Percentiles rank a stretch among this genome's conserved stretches.
These are phyloP conservation scores for Bombus waltoni DNA, from an alignment of 1,140 invertebrate species.

Conservation along the genomic window DNA sequence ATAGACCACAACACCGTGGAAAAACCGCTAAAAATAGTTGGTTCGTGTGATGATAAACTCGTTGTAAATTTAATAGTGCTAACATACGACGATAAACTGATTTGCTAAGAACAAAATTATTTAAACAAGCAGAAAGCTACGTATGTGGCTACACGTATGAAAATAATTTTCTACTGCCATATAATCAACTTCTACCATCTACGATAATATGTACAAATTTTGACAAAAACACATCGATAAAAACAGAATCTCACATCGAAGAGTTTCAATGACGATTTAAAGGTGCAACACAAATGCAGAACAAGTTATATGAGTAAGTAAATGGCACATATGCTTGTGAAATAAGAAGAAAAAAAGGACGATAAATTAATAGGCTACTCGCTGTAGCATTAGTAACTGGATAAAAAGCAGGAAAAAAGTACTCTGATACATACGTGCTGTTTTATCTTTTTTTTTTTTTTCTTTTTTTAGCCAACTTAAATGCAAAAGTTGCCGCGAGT, in stretches of 20 bases:
- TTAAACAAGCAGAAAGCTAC: slow-evolving; percentile 24
- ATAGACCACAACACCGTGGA: slow-evolving; percentile 38
- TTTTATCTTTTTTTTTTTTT: neutral
- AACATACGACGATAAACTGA: slow-evolving; percentile 50
- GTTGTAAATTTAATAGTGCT: slow-evolving; percentile 55
- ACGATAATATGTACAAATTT: slow-evolving; percentile 53
- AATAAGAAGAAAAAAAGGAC: neutral
- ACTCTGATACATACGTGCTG: slow-evolving; percentile 1
- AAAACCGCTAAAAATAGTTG: slow-evolving; percentile 40
- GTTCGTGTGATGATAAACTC: slow-evolving; percentile 46
- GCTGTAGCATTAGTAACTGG: slow-evolving; percentile 17
- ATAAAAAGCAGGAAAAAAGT: slow-evolving; percentile 25
- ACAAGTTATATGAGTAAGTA: slow-evolving; percentile 27
- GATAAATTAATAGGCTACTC: slow-evolving; percentile 34
- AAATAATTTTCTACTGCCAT: slow-evolving; percentile 35
- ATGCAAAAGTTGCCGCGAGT: slow-evolving; percentile 7
- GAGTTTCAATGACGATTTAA: slow-evolving; percentile 11
- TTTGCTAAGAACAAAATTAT: slow-evolving; percentile 22
- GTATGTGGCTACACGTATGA: slow-evolving; percentile 23
- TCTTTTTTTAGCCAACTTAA: slow-evolving; percentile 24
- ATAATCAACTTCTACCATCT: neutral
- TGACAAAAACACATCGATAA: neutral
- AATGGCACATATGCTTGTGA: slow-evolving; percentile 46
- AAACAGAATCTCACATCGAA: slow-evolving; percentile 18
- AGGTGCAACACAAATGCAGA: slow-evolving; percentile 14